Conservation (phyloP, 2,797 vertebrate species). For the Apodemus agrarius region DNA sequence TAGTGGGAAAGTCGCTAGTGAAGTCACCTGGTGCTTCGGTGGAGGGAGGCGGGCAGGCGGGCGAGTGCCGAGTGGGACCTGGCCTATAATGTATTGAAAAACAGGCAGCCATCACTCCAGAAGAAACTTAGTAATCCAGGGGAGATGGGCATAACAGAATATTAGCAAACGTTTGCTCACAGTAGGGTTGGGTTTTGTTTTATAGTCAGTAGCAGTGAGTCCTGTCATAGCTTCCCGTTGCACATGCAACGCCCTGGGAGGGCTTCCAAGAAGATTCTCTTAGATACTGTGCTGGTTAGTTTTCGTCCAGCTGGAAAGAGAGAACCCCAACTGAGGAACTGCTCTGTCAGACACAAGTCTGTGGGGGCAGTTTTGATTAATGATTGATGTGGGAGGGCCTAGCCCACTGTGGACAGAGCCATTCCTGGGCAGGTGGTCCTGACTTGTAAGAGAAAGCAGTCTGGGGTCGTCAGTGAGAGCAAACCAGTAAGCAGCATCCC, state of each 20-base stretch:
- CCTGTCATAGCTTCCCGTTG: slow-evolving; percentile 12
- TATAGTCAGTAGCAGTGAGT: not conserved
- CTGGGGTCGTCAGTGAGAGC: not conserved
- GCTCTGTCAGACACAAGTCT: not conserved
- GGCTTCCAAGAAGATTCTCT: slow-evolving; percentile 46
- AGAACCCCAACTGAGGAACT: not conserved
- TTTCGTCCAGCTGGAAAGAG: not conserved
- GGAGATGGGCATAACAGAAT: not conserved
- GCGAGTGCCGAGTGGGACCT: not conserved
- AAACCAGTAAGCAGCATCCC: too few relatives aligned
- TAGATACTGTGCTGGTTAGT: not conserved
- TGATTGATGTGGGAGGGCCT: not conserved
- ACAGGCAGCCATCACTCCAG: not conserved
- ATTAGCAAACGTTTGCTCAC: not conserved
- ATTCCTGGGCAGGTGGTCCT: not conserved
- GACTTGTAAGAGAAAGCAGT: not conserved
- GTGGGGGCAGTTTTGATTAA: too few relatives aligned
- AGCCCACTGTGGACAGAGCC: not conserved
- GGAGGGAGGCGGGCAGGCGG: not conserved
- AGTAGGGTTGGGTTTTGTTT: not conserved
- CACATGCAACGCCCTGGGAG: not conserved
- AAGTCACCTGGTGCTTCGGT: not conserved
- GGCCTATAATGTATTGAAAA: not conserved
- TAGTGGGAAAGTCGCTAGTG: too few relatives aligned
- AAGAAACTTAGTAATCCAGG: not conserved